Base-by-base conservation (phyloP, 2,113 vertebrate species). In the Tragelaphus buxtoni region DNA sequence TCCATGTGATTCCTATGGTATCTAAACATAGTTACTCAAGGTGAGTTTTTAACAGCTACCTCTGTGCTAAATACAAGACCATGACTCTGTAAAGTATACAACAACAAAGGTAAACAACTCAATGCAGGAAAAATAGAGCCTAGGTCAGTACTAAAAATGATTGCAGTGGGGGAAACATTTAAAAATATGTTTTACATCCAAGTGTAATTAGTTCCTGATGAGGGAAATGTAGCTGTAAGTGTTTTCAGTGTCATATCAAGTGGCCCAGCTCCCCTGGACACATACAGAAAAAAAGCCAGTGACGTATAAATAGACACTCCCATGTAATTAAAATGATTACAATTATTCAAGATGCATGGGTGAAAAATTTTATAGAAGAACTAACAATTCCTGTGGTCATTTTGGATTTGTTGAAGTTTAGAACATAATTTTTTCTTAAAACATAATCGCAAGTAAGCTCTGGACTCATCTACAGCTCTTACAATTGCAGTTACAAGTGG, bases 331-430 rank as follows among this genome's bases (percentile, higher is more conserved):
- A 94, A 95, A 95, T 81, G 84, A 94, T 92, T 88, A 85, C 58
- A 93, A 53, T 92, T 87, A 88, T 63, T 94, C 30, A 60, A 95
- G 95, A 92, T 85, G 83, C 97, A 95, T 56, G 94, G 92, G 76
- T 95, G 92, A 88, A 82, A 97, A 96, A 88, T 97, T 97, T 92
- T 95, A 93, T 85, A 95, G 95, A 95, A 93, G 88, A 95, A 74
- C 39, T 5, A 61, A 86, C 81, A 58, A 95, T 97, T 85, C 91
- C 82, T 16, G 4, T 22, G 72, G 90, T 87, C 82, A 76, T 91
- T 96, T 94, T 94, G 88, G 82, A 86, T 92, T 69, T 80, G 90
- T 42, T 92, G 90, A 94, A 77, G 49, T 92, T 90, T 69, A 92
- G 45, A 92, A 93, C 72, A 80, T 74, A 32, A 72, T 89, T 96